A percentile compares a stretch with the other conserved stretches of the same genome.
phyloP scores from a whole-genome alignment of 2,113 vertebrate species.

The Potamarius usumacintae region DNA sequence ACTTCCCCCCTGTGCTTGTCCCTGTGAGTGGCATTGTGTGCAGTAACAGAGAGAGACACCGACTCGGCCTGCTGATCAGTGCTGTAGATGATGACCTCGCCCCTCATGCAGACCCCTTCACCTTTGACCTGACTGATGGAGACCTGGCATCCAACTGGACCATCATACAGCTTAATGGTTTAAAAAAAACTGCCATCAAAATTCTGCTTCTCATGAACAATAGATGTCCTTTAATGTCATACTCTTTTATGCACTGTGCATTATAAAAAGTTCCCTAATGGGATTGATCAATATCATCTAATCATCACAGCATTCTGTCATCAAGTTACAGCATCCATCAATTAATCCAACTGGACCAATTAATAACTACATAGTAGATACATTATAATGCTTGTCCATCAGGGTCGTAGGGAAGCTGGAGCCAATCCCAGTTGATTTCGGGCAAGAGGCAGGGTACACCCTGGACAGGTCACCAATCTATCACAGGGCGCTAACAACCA shows the following conservation, averaged over 20 bases:
- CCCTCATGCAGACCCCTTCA: slow-evolving; percentile 86
- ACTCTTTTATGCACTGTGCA: neutral
- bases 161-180: slow-evolving; percentile 81
- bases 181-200: neutral
- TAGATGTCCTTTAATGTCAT: neutral
- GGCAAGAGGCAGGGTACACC: too few species aligned
- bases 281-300: neutral
- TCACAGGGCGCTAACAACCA: too few species aligned
- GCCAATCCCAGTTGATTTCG: too few species aligned
- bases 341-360: neutral
- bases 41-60: slow-evolving; percentile 50
- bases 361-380: too few species aligned
- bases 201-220: neutral
- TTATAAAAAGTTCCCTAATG: neutral
- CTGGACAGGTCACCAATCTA: too few species aligned
- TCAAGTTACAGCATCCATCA: neutral
- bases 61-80: slow-evolving; percentile 74
- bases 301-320: neutral
- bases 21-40: slow-evolving; percentile 73
- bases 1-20: slow-evolving; percentile 80
- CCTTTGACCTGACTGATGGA: slow-evolving; percentile 74
- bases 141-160: slow-evolving; percentile 82
- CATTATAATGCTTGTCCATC: too few species aligned
- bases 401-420: too few species aligned
- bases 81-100: slow-evolving; percentile 83